These are phyloP conservation scores for Nesospiza acunhae DNA, from an alignment of 2,113 vertebrate genomes.

Conservation along the genomic window DNA sequence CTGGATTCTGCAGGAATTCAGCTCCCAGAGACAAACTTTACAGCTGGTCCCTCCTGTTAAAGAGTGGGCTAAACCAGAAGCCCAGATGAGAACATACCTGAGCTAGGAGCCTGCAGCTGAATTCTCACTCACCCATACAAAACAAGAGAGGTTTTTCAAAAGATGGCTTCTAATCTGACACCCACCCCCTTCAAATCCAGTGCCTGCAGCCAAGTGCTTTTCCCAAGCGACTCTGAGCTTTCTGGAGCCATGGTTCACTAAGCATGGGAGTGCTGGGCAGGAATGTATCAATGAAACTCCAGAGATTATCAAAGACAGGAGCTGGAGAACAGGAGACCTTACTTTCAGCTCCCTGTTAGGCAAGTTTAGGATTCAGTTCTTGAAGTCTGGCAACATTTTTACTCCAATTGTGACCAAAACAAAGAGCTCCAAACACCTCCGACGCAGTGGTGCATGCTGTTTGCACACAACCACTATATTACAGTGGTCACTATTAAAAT, in stretches of 20 bases:
- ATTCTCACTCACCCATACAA: neutral
- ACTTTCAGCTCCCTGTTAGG: neutral
- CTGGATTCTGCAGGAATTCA: slow-evolving; percentile 31
- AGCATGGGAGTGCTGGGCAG: neutral
- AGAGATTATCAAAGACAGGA: slow-evolving; percentile 1
- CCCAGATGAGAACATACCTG: slow-evolving; percentile 22
- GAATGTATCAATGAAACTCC: slow-evolving; percentile 36
- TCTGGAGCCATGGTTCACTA: slow-evolving; percentile 39
- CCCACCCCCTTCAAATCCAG: neutral
- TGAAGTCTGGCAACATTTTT: slow-evolving; percentile 24
- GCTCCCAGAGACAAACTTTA: slow-evolving; percentile 13
- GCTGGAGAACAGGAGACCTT: neutral
- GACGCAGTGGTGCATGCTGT: slow-evolving; percentile 14
- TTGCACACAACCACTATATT: slow-evolving; percentile 46
- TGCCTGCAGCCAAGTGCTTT: neutral
- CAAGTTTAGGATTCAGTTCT: neutral
- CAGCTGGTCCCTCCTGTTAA: slow-evolving; percentile 48
- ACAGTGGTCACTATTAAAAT: slow-evolving; percentile 54
- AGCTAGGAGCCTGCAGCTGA: slow-evolving; percentile 36
- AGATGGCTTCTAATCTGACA: neutral
- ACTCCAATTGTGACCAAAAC: neutral
- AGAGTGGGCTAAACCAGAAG: neutral
- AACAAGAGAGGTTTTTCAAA: slow-evolving; percentile 10
- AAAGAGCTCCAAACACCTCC: neutral
- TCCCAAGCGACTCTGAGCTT: neutral